Evolutionary conservation across 2,797 vertebrate genomes (phyloP).

Genomic region (Netta rufina): DNA sequence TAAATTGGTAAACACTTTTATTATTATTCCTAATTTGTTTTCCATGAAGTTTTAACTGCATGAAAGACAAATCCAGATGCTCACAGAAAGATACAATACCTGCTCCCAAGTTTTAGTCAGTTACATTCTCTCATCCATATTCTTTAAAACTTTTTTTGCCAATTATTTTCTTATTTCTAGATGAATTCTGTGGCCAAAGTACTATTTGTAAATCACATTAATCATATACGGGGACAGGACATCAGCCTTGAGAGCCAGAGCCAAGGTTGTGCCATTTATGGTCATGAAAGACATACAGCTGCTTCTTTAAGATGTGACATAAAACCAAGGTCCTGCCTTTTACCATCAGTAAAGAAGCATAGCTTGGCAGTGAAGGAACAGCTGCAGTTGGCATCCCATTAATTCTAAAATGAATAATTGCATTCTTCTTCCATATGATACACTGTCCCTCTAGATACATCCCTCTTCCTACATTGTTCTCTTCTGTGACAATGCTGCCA

Average conservation of each 20-base stretch:
- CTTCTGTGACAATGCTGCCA: neutral
- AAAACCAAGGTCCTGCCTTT: neutral
- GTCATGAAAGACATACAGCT: neutral
- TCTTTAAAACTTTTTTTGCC: neutral
- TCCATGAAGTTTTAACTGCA: neutral
- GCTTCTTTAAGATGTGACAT: neutral
- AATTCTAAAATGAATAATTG: constrained; percentile 18
- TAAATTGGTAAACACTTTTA: neutral
- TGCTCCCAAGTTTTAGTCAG: neutral
- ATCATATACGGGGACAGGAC: neutral
- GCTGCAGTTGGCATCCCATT: neutral
- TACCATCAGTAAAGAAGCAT: neutral
- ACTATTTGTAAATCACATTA: neutral
- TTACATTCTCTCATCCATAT: neutral
- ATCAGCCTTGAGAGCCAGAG: constrained; percentile 6
- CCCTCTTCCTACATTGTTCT: neutral
- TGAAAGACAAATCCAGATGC: neutral
- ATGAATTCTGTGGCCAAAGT: neutral
- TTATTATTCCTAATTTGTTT: neutral
- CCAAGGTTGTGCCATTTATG: neutral
- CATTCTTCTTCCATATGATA: neutral
- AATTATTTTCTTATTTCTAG: neutral
- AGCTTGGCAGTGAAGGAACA: neutral
- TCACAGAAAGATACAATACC: neutral
- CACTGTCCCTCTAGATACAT: neutral